These are phyloP conservation scores for Synanthedon vespiformis DNA, from an alignment of 2,888 invertebrate genomes.

Conservation along the genomic window DNA sequence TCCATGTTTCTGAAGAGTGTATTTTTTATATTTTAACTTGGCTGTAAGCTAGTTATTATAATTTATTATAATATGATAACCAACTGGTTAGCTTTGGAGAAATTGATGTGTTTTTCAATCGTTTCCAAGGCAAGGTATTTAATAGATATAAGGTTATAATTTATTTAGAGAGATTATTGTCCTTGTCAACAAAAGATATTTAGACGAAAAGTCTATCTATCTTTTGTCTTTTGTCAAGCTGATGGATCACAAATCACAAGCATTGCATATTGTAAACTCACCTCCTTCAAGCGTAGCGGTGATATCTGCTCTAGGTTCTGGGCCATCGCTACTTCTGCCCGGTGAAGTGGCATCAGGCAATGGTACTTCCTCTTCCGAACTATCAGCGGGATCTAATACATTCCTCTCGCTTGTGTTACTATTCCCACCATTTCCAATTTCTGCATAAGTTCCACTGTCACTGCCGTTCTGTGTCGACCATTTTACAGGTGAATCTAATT, in stretches of 20 bases:
- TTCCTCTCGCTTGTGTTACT: slow-evolving; percentile 58
- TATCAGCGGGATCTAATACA: slow-evolving; percentile 59
- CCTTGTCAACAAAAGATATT: too few species aligned
- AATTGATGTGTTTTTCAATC: too few species aligned
- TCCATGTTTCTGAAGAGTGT: too few species aligned
- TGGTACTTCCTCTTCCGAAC: slow-evolving; percentile 62
- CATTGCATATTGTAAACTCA: slow-evolving; percentile 10
- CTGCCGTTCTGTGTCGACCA: slow-evolving; percentile 63
- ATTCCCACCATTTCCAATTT: slow-evolving; percentile 57
- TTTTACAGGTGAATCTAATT: slow-evolving; percentile 58
- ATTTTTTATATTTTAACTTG: too few species aligned
- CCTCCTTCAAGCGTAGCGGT: slow-evolving; percentile 59
- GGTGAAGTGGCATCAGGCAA: slow-evolving; percentile 60
- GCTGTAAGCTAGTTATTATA: too few species aligned
- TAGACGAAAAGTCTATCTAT: background rate
- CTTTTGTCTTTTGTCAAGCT: too few species aligned
- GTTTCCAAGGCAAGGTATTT: too few species aligned
- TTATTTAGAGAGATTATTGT: too few species aligned
- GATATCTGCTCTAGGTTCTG: slow-evolving; percentile 60
- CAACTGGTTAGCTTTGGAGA: too few species aligned
- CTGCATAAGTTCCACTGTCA: slow-evolving; percentile 65
- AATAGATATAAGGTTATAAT: too few species aligned
- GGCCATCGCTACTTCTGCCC: slow-evolving; percentile 60
- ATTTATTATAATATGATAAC: too few species aligned
- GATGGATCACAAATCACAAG: background rate